These are phyloP conservation scores for Zaprionus davidi DNA, from an alignment of 1,140 invertebrate genomes.

Conservation along the genomic window DNA sequence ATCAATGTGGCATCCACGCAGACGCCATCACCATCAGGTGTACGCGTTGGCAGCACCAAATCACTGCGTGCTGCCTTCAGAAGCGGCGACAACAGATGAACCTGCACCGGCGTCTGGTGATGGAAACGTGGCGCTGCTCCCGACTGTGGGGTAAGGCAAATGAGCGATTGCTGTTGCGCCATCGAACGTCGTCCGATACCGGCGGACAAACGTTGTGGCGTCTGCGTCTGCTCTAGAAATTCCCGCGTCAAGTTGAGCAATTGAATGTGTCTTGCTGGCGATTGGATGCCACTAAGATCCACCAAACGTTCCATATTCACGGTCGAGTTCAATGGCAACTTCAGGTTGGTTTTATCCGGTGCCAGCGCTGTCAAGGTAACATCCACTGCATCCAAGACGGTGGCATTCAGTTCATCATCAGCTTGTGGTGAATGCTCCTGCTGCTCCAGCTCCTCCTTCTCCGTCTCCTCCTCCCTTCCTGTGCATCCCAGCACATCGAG, in stretches of 20 bases:
- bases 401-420: too few species aligned
- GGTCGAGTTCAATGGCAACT: slow-evolving; percentile 76
- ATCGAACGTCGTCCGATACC: slow-evolving; percentile 50
- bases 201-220: slow-evolving; percentile 13
- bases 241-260: slow-evolving; percentile 68
- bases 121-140: slow-evolving; percentile 55
- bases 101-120: slow-evolving; percentile 57
- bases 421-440: too few species aligned
- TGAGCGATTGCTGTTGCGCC: slow-evolving; percentile 56
- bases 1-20: slow-evolving; percentile 35
- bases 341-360: slow-evolving; percentile 71
- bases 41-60: slow-evolving; percentile 74
- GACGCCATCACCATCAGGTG: slow-evolving; percentile 58
- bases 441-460: slow-evolving; percentile 14
- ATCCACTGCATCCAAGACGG: slow-evolving; percentile 49
- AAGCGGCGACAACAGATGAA: slow-evolving; percentile 66
- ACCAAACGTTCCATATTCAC: slow-evolving; percentile 73
- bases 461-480: not conserved
- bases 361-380: slow-evolving; percentile 69
- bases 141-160: slow-evolving; percentile 67
- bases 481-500: slow-evolving; percentile 46
- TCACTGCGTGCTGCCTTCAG: slow-evolving; percentile 75
- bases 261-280: slow-evolving; percentile 66
- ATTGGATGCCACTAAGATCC: slow-evolving; percentile 55
- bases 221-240: slow-evolving; percentile 45